These are phyloP conservation scores for Illadopsis cleaveri DNA, from an alignment of 2,113 vertebrate species.

Conservation along the genomic window DNA sequence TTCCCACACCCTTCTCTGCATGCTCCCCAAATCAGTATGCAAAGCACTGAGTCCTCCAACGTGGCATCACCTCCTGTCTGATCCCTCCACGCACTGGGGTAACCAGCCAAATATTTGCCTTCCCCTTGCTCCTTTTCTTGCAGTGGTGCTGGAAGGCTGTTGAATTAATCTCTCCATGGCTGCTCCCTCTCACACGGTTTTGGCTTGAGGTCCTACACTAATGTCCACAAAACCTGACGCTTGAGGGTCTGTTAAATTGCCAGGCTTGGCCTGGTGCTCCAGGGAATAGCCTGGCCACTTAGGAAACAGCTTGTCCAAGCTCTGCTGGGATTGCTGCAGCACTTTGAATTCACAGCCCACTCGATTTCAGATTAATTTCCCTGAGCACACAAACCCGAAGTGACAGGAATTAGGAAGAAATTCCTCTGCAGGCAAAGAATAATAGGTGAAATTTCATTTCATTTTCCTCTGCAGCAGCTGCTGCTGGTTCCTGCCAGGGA, in stretches of 20 bases:
- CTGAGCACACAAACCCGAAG: not conserved
- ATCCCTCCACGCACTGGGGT: not conserved
- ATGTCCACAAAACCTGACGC: not conserved
- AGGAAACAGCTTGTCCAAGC: not conserved
- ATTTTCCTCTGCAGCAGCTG: not conserved
- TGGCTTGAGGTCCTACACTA: not conserved
- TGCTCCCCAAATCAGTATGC: not conserved
- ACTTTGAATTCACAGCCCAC: not conserved
- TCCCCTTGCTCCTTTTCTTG: not conserved
- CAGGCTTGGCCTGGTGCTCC: not conserved
- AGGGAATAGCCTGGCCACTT: not conserved
- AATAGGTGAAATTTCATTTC: not conserved
- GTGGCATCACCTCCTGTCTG: not conserved
- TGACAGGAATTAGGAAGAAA: constrained; percentile 16
- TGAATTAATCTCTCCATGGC: not conserved
- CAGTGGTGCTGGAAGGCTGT: not conserved
- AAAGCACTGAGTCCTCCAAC: not conserved
- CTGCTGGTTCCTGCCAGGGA: not conserved
- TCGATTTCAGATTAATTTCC: constrained; percentile 13
- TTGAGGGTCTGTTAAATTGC: not conserved
- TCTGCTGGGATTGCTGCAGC: not conserved
- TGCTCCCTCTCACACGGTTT: not conserved
- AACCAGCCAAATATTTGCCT: not conserved
- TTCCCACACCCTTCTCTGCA: not conserved
- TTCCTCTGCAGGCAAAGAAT: not conserved